Percentiles rank a stretch among this genome's conserved stretches.
Conservation (phyloP, 2,113 vertebrate species). For the Podiceps cristatus region DNA sequence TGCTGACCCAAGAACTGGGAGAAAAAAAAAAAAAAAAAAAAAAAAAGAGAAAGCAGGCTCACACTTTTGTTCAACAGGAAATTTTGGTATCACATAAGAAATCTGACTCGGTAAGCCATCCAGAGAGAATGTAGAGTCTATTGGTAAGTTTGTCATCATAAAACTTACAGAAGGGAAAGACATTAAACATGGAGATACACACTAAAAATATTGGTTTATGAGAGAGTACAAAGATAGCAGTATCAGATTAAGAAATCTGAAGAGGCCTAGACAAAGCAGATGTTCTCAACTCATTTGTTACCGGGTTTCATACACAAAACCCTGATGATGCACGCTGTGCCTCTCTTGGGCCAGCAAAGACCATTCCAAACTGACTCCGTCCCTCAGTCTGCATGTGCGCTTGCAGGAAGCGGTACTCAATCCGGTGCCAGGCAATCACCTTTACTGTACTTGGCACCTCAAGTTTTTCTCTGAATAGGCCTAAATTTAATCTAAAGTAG, state of each 20-base stretch:
- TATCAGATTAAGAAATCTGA: background rate
- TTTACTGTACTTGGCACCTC: background rate
- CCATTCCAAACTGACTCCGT: background rate
- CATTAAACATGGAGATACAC: background rate
- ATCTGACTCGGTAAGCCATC: background rate
- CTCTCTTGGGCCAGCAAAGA: background rate
- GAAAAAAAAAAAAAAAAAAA: background rate
- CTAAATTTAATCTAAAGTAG: background rate
- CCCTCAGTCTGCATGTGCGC: background rate
- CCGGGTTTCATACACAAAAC: background rate
- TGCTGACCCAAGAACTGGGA: conserved; percentile 92
- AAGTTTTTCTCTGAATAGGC: background rate
- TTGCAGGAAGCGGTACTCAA: background rate
- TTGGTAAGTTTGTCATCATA: background rate
- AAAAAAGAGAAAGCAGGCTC: background rate
- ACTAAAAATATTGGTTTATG: background rate
- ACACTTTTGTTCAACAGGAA: background rate
- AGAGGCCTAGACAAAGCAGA: background rate
- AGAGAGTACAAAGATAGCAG: background rate
- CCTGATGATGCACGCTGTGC: too few species aligned
- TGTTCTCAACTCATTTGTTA: background rate
- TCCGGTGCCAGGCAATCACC: background rate
- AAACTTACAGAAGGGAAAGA: background rate
- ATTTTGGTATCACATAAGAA: background rate
- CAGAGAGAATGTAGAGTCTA: background rate